A percentile compares a stretch with the other conserved stretches of the same genome.
phyloP scores from a whole-genome alignment of 2,888 invertebrate species.

The Tinea trinotella region DNA sequence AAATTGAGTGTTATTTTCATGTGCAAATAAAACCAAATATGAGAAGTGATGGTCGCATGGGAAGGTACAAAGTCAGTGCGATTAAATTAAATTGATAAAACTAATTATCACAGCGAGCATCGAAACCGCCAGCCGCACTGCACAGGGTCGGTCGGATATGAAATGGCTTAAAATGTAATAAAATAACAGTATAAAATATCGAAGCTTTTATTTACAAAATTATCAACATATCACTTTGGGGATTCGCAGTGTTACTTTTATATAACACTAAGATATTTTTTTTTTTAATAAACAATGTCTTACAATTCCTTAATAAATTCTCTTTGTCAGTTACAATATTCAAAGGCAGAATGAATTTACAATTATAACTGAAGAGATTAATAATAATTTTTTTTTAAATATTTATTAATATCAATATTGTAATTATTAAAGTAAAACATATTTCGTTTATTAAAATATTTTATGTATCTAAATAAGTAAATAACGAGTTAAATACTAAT shows the following conservation, averaged over 20 bases:
- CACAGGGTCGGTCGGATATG: background rate
- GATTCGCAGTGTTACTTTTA: conserved; percentile 63
- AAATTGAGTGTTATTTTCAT: background rate
- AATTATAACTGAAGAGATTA: conserved; percentile 5
- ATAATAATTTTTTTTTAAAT: too few species aligned
- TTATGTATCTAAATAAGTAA: too few species aligned
- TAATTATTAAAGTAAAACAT: too few species aligned
- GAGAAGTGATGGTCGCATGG: background rate
- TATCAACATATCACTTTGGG: conserved; percentile 72
- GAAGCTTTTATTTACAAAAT: conserved; percentile 74
- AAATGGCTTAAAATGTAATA: background rate
- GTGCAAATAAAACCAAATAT: conserved; percentile 3
- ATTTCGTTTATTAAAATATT: too few species aligned
- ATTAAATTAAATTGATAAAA: conserved; percentile 13
- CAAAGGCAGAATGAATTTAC: background rate
- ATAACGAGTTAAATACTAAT: too few species aligned
- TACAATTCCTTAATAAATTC: conserved; percentile 17
- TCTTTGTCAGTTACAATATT: conserved; percentile 7
- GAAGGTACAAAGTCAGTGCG: background rate
- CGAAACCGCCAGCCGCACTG: background rate
- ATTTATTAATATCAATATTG: too few species aligned
- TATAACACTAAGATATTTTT: background rate
- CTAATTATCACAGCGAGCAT: conserved; percentile 4
- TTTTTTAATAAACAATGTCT: conserved; percentile 11
- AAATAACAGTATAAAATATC: conserved; percentile 26